phyloP scores from a whole-genome alignment of 2,888 invertebrate genomes.

The Pristionchus japonicus region DNA sequence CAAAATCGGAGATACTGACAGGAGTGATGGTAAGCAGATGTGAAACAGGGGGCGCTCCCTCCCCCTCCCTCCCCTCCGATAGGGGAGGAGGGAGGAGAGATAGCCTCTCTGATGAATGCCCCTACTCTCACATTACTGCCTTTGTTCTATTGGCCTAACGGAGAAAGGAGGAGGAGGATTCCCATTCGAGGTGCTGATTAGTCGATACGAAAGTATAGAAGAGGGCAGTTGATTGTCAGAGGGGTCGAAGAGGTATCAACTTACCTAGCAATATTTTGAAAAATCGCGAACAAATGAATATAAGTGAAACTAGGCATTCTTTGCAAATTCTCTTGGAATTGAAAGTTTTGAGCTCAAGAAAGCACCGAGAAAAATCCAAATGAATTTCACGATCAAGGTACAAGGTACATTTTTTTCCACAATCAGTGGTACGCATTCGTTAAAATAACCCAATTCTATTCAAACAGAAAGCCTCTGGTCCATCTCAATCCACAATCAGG shows the following conservation, averaged over 20 bases:
- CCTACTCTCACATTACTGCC: slow-evolving; percentile 32
- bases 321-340: no score
- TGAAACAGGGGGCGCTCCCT: slow-evolving; percentile 17
- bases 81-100: neutral
- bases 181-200: neutral
- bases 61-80: neutral
- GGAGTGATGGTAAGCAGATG: slow-evolving; percentile 29
- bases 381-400: no score
- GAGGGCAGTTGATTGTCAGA: neutral
- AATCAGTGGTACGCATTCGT: no score
- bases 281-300: no score
- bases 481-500: neutral
- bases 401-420: no score
- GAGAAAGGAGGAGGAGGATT: neutral
- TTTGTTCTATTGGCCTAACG: slow-evolving; percentile 16
- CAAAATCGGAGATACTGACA: neutral
- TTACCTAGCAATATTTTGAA: no score
- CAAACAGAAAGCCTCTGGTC: neutral
- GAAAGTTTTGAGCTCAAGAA: no score
- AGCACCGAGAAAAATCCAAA: no score
- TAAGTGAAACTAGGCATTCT: no score
- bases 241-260: neutral
- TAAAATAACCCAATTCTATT: no score
- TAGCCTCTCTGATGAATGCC: neutral
- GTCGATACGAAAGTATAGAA: neutral